Base-by-base conservation (phyloP, 1,140 invertebrate genomes). In the Listronotus oregonensis region DNA sequence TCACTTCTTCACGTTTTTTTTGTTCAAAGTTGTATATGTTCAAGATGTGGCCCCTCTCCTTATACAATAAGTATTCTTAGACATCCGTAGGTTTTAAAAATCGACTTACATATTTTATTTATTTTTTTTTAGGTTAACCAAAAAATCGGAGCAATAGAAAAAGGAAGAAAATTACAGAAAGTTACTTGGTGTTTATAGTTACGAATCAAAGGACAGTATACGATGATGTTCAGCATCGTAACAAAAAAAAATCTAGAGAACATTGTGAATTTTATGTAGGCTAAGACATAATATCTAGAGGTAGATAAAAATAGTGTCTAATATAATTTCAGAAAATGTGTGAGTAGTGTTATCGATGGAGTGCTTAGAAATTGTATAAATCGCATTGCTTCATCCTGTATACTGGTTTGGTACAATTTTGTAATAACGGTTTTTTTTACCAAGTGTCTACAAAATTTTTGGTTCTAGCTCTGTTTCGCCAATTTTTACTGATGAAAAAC, bases 261-360 rank as follows among this genome's bases (percentile, higher is more conserved):
- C 67, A 70, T 71, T 74, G 74, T 77, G 75, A 75, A 73, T 75
- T 73, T 72, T 72, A 70, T 65, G 44, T 73, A 75, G 70, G 50
- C 51, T 76, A 77, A 75, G 74, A 70, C 69, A 70, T 73, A 70
- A 66, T 76, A 74, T 73, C 70, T 77, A 75, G 73, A 58, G 71
- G 73, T 74, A 74, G 72, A 74, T 74, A 75, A 58, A 47, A 71
- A 72, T 75, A 76, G 70, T 72, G 67, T 75, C 71, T 71, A 75
- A 72, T 75, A 75, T 75, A 72, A 73, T 64, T 62, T 72, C 64
- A 70, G 68, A 69, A 73, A 72, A 76, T 73, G 73, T 71, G 74
- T 76, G 58, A 52, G 75, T 77, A 77, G 76, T 76, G 64, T 76
- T 70, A 71, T 68, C 58, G 14, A 51, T 75, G 75, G 68, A 75